Evolutionary conservation across 2,113 vertebrate species (phyloP).

Genomic region (Oriolus oriolus): DNA sequence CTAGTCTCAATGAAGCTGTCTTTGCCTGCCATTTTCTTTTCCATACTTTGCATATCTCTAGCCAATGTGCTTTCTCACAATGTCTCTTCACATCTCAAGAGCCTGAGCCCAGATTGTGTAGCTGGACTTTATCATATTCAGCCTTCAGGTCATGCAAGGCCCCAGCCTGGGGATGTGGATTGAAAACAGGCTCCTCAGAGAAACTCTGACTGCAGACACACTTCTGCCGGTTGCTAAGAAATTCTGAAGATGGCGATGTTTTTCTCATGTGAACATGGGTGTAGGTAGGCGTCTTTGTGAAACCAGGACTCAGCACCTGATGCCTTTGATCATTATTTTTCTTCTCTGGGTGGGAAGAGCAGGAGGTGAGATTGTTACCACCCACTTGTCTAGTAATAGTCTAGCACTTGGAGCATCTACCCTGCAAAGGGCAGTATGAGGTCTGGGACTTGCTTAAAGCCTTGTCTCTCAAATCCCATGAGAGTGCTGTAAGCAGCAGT

Average conservation of each 20-base stretch:
- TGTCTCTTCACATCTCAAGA: background rate
- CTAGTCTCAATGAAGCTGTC: background rate
- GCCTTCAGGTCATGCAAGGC: rapidly evolving
- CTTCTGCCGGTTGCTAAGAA: background rate
- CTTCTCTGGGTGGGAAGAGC: background rate
- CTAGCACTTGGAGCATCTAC: background rate
- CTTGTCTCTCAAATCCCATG: background rate
- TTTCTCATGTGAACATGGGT: background rate
- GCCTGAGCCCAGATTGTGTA: background rate
- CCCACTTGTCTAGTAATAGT: conserved; percentile 14
- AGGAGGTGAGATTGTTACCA: background rate
- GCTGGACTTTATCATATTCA: background rate
- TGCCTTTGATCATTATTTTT: background rate
- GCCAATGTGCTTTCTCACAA: background rate
- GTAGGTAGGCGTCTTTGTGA: background rate
- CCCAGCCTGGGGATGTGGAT: rapidly evolving
- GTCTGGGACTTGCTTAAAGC: background rate
- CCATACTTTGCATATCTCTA: background rate
- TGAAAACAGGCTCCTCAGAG: background rate
- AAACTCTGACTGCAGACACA: rapidly evolving
- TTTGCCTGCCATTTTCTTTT: background rate
- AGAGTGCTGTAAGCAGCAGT: background rate
- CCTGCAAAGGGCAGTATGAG: background rate
- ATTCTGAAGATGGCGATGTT: background rate
- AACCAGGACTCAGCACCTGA: background rate